Base-by-base conservation (phyloP, 2,888 invertebrate species). In the Gibbula magus region DNA sequence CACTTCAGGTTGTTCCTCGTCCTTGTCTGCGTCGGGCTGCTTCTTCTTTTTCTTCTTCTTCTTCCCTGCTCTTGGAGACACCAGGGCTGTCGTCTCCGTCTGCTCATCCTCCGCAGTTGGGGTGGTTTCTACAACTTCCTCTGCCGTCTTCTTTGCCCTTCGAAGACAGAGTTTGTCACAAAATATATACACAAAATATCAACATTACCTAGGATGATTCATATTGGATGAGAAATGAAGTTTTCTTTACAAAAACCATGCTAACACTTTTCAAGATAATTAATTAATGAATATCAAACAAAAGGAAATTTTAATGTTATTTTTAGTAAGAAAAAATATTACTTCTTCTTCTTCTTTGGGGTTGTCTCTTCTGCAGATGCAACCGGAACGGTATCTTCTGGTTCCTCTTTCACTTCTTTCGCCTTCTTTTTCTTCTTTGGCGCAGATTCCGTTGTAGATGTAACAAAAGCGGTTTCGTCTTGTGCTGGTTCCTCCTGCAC, bases 21-120 rank as follows among this genome's bases (percentile, higher is more conserved):
- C 83, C 29, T 80, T 78, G 56, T 70, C 79, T 51, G 74, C 81
- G 51, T 80, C 77, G 56, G 81, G 82, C 74, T 85, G 84, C 81
- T 84, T 83, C 76, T 84, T 86, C 81, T 82, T 81, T 79, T 83
- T 84, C 76, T 81, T 82, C 70, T 85, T 84, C 77, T 83, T 83
- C 73, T 81, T 82, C 77, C 81, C 82, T 45, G 79, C 83, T 79
- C 81, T 85, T 29, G 85, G 84, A 22, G 84, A 80, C 2, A 78
- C 66, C 1, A 81, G 76, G 22, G 82, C 83, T 25, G 83, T 84
- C 22, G 81, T 61, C 7, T 80, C 84, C 25, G 45, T 74, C 18
- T 78, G 67, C 54, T 75, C 73, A 7, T 53, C 77, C 20, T 77
- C 53, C 13, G 29, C 13, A 74, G 52, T 32, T 39, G 70, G 61